Percentiles rank a stretch among this genome's conserved stretches.
phyloP scores from a whole-genome alignment of 2,888 invertebrate species.

The Steromphala cineraria region DNA sequence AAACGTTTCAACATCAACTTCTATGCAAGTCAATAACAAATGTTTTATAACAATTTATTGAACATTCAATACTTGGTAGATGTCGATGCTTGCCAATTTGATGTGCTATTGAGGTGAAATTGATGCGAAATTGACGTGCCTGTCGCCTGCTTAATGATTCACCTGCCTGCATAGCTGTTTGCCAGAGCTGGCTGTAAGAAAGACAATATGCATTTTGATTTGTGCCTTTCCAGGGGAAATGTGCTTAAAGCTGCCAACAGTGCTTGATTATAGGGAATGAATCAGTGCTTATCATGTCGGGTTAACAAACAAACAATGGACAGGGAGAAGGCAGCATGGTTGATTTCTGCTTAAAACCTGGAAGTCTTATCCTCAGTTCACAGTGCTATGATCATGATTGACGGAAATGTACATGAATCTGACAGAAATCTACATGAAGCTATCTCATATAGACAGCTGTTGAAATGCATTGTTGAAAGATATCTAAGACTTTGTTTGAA shows the following conservation, averaged over 20 bases:
- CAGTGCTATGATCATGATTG: background rate
- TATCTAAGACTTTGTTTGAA: too few relatives aligned
- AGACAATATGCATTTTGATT: conserved; percentile 6
- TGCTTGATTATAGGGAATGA: background rate
- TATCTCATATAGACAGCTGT: background rate
- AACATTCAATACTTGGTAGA: background rate
- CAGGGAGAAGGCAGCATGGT: background rate
- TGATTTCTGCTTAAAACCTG: background rate
- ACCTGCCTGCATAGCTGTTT: background rate
- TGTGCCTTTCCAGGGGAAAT: background rate
- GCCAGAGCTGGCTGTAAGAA: background rate
- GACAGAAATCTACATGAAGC: too few relatives aligned
- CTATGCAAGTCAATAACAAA: background rate
- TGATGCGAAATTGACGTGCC: background rate
- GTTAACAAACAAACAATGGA: too few relatives aligned
- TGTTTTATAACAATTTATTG: background rate
- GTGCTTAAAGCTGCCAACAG: background rate
- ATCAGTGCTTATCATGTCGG: too few relatives aligned
- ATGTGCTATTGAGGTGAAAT: background rate
- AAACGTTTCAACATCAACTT: background rate
- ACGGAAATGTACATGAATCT: background rate
- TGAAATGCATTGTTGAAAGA: background rate
- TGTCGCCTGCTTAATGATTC: background rate
- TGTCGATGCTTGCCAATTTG: background rate
- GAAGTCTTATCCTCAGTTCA: background rate